phyloP scores from a whole-genome alignment of 2,797 vertebrate genomes.

The Sphenopsis melanotis region DNA sequence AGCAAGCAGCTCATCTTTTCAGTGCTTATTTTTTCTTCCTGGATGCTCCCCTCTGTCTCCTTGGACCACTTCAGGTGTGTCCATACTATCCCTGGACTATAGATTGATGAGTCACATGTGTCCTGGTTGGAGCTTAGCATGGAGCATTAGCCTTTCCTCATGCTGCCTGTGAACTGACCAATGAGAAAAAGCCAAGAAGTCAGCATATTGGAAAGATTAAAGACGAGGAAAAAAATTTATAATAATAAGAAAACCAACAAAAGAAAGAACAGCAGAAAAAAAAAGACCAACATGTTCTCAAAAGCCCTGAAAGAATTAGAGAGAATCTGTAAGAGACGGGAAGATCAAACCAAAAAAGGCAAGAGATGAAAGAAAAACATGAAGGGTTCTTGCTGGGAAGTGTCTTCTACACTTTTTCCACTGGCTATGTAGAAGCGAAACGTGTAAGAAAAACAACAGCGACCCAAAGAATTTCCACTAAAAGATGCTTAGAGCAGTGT shows the following conservation, averaged over 20 bases:
- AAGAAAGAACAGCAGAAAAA: background rate
- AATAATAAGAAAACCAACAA: background rate
- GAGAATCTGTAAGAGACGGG: background rate
- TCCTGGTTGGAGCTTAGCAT: background rate
- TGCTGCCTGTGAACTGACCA: background rate
- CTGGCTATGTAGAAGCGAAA: slow-evolving; percentile 68
- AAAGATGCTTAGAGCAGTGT: slow-evolving; percentile 55
- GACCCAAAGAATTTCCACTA: slow-evolving; percentile 65
- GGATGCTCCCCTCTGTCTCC: background rate
- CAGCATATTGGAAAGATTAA: background rate
- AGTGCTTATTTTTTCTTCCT: background rate
- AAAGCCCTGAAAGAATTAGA: slow-evolving; percentile 30
- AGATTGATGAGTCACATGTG: background rate
- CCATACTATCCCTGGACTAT: background rate
- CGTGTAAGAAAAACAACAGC: slow-evolving; percentile 67
- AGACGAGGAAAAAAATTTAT: background rate
- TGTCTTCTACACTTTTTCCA: slow-evolving; percentile 77
- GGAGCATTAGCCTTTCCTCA: background rate
- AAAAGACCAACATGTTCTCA: background rate
- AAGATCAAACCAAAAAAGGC: slow-evolving; percentile 65
- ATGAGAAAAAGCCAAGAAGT: background rate
- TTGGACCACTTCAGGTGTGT: background rate
- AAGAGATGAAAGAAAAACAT: slow-evolving; percentile 67
- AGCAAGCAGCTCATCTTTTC: background rate
- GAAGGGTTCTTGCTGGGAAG: slow-evolving; percentile 73